phyloP scores from a whole-genome alignment of 2,113 vertebrate genomes.

The Oplegnathus fasciatus region DNA sequence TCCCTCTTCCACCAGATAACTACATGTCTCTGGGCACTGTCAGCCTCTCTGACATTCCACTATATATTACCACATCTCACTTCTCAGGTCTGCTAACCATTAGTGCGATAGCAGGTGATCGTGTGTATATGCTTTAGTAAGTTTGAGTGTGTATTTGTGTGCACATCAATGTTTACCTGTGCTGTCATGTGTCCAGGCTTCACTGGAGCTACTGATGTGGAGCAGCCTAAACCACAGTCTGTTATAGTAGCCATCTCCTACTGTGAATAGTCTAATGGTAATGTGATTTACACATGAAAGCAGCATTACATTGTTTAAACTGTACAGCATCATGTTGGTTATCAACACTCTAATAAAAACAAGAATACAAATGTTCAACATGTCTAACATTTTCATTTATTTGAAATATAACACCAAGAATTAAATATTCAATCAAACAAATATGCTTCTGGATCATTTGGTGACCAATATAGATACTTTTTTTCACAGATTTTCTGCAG shows the following conservation, averaged over 20 bases:
- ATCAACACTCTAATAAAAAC: not conserved
- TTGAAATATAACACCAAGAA: not conserved
- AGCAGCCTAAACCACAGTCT: conserved; percentile 27
- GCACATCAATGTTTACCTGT: conserved; percentile 52
- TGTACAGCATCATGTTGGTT: not conserved
- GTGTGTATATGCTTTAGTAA: conserved; percentile 10
- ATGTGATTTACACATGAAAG: not conserved
- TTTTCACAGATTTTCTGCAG: not conserved
- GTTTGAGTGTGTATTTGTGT: conserved; percentile 34
- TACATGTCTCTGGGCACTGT: conserved; percentile 77
- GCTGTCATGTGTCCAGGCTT: conserved; percentile 45
- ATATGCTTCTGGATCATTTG: not conserved
- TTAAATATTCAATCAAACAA: not conserved
- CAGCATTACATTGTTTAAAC: not conserved
- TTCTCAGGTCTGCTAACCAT: conserved; percentile 63
- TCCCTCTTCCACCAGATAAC: conserved; percentile 82
- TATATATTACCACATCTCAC: conserved; percentile 66
- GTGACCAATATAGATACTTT: not conserved
- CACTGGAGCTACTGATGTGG: conserved; percentile 36
- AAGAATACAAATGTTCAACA: not conserved
- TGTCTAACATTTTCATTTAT: not conserved
- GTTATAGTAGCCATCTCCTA: not conserved
- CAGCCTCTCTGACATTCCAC: conserved; percentile 77
- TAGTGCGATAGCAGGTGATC: conserved; percentile 66
- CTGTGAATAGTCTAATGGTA: not conserved